Evolutionary conservation across 2,888 invertebrate species (phyloP).

Genomic region (Idaea straminata): DNA sequence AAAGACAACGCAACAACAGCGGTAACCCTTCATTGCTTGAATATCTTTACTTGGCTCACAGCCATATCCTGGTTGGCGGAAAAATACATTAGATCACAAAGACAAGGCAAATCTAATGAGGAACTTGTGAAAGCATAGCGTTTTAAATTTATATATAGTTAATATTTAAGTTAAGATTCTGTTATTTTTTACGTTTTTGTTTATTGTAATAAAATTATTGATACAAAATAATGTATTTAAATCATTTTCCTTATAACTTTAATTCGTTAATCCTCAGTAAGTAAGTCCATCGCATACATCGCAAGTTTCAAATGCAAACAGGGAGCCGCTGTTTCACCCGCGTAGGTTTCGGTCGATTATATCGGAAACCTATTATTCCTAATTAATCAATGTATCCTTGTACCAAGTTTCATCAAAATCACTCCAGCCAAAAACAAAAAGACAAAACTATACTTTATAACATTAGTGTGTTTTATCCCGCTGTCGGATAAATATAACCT

Average conservation of each 20-base stretch:
- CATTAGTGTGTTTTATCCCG: not conserved
- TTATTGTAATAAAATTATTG: slow-evolving; percentile 3
- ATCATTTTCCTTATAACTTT: not conserved
- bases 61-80: slow-evolving; percentile 83
- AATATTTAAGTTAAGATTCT: slow-evolving; percentile 2
- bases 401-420: not conserved
- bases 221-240: not conserved
- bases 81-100: slow-evolving; percentile 55
- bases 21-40: slow-evolving; percentile 82
- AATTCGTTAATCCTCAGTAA: not conserved
- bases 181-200: slow-evolving; percentile 3
- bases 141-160: slow-evolving; percentile 3
- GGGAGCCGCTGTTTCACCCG: not conserved
- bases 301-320: no score
- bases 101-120: slow-evolving; percentile 37
- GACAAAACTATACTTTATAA: no score
- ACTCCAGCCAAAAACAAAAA: not conserved
- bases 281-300: not conserved
- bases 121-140: slow-evolving; percentile 39
- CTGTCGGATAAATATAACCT: not conserved
- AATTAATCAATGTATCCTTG: no score
- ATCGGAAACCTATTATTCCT: not conserved
- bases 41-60: slow-evolving; percentile 83
- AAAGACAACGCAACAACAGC: slow-evolving; percentile 82
- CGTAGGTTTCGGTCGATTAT: not conserved